Conservation (phyloP, 2,797 vertebrate genomes). For the Pangasius sanitwongsei region DNA sequence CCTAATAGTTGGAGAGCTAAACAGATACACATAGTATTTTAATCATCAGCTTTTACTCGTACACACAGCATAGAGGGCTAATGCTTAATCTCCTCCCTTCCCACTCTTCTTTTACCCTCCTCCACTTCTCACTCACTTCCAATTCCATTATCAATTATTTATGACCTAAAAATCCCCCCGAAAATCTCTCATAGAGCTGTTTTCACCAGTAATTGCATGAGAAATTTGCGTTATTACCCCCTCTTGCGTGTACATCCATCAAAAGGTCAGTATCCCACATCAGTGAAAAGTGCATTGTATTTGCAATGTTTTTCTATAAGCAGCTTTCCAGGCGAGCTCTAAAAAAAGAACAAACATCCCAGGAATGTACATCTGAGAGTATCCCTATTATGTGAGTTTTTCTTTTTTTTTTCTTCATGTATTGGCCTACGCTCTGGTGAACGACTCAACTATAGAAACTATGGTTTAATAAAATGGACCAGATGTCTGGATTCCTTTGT, state of each 20-base stretch:
- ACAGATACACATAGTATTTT: not conserved
- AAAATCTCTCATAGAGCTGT: not conserved
- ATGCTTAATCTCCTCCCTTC: conserved; percentile 2
- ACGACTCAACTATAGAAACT: not conserved
- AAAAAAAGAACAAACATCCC: conserved; percentile 19
- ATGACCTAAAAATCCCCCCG: not conserved
- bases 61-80: not conserved
- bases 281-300: conserved; percentile 3
- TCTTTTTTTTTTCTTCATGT: not conserved
- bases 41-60: not conserved
- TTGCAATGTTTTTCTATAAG: conserved; percentile 4
- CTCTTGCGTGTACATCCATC: not conserved
- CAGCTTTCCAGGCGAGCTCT: not conserved
- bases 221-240: not conserved
- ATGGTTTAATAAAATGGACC: not conserved
- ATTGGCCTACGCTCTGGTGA: not conserved
- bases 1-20: not conserved
- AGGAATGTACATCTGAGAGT: conserved; percentile 27
- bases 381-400: conserved; percentile 5
- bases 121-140: not conserved
- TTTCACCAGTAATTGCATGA: not conserved
- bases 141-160: conserved; percentile 19
- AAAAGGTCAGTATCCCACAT: not conserved
- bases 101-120: not conserved
- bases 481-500: not conserved